Base-by-base conservation (phyloP, 2,888 invertebrate species). In the Agrotis segetum region DNA sequence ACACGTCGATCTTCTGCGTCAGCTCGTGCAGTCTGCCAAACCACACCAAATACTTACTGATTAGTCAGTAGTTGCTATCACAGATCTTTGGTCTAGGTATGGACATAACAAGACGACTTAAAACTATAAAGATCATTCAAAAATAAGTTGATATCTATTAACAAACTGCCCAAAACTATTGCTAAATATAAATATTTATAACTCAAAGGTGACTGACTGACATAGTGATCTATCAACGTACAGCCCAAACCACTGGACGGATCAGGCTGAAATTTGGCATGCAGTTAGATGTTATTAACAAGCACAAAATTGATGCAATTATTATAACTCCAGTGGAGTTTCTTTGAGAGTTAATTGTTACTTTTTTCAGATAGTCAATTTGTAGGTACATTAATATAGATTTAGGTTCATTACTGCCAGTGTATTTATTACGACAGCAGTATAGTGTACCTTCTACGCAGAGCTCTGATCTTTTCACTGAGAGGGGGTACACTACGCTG, bases 1-100 rank as follows among this genome's bases (percentile, higher is more conserved):
- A 96, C 24, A 96, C 96, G 68, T 96, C 95, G 29, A 96, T 95
- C 85, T 95, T 95, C 86, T 95, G 94, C 0, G 96, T 95, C 49
- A 96, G 82, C 79, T 95, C 95, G 63, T 95, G 92, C 11, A 96
- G 82, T 58, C 92, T 90, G 76, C 19, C 11, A 52, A 19, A n/a
- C 17, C 13, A 58, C 19, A 49, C 40, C 7, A 34, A n/a, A 34
- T 40, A 9, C 11, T 40, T 40, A 11, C 40, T 11, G 11, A 40
- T 29, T 29, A 29, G 29, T 29, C 29, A 29, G 29, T 29, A 24
- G 24, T 24, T 2, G 24, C 24, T 24, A 24, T 24, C 16, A 6
- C 16, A 24, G 24, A 16, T 24, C 24, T 11, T 55, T 55, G 17
- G 17, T 55, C 24, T 9, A 53, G 53, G 53, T 29, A 4, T 17